phyloP scores from a whole-genome alignment of 2,888 invertebrate species.

The Drosophila ochracea region DNA sequence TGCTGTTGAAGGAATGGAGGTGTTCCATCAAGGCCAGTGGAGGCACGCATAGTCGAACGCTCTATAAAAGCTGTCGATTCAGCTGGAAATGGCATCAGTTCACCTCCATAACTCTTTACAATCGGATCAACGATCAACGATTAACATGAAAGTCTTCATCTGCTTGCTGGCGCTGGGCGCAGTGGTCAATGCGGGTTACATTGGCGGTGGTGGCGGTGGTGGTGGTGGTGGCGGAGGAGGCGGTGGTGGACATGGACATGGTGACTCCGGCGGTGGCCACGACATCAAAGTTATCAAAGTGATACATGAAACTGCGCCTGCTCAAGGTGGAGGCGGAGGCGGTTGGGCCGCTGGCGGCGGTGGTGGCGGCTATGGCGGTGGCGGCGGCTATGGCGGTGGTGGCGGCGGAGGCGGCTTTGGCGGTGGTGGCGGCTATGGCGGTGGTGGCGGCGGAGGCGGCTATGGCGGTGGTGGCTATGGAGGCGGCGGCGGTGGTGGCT shows the following conservation, averaged over 20 bases:
- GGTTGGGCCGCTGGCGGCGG: constrained; percentile 40
- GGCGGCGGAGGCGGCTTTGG: constrained; percentile 7
- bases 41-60: constrained; percentile 25
- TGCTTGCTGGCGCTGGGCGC: constrained; percentile 66
- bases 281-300: constrained; percentile 66
- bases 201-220: constrained; percentile 66
- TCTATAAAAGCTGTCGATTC: constrained; percentile 66
- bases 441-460: constrained; percentile 28
- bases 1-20: constrained; percentile 38
- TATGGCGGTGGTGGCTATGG: constrained; percentile 27
- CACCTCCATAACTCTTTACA: constrained; percentile 54
- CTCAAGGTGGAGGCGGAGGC: constrained; percentile 43
- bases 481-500: constrained; percentile 27
- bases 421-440: constrained; percentile 11
- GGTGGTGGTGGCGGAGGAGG: constrained; percentile 6
- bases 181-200: constrained; percentile 64
- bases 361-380: constrained; percentile 33
- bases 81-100: constrained; percentile 61
- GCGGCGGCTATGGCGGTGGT: constrained; percentile 20
- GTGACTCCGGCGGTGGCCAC: constrained; percentile 41
- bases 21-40: constrained; percentile 49
- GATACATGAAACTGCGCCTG: constrained; percentile 61
- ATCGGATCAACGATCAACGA: constrained; percentile 53
- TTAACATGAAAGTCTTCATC: constrained; percentile 67
- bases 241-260: constrained; percentile 36